Evolutionary conservation across 2,797 vertebrate species (phyloP).

Genomic region (Malurus splendens): DNA sequence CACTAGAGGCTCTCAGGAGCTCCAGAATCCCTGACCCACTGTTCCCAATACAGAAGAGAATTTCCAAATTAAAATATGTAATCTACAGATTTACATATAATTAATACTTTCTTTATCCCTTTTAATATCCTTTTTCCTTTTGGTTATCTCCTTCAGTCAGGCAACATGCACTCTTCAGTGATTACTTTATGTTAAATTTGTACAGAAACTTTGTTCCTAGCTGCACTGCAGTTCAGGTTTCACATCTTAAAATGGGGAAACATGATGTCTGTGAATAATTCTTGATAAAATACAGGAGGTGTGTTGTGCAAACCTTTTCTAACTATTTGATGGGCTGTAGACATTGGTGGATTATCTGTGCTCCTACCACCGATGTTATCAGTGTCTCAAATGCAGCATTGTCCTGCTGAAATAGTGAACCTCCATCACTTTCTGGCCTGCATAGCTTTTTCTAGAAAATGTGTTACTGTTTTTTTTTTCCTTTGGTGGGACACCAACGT

Average conservation of each 20-base stretch:
- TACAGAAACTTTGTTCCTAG: background rate
- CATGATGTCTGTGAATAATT: background rate
- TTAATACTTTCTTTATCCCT: background rate
- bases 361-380: background rate
- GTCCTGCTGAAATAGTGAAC: background rate
- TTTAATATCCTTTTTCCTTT: background rate
- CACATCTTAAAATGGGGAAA: background rate
- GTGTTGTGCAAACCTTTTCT: background rate
- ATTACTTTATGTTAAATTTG: background rate
- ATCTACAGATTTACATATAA: background rate
- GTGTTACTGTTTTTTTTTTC: rapidly evolving
- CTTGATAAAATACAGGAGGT: background rate
- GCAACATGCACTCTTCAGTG: background rate
- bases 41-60: background rate
- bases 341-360: background rate
- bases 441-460: background rate
- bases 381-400: background rate
- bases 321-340: background rate
- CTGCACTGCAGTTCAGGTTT: background rate
- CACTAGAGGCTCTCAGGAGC: background rate
- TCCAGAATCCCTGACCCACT: background rate
- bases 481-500: background rate
- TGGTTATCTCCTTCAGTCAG: background rate
- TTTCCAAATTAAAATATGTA: background rate
- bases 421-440: background rate